These are phyloP conservation scores for Strix uralensis DNA, from an alignment of 2,113 vertebrate genomes.

Conservation along the genomic window DNA sequence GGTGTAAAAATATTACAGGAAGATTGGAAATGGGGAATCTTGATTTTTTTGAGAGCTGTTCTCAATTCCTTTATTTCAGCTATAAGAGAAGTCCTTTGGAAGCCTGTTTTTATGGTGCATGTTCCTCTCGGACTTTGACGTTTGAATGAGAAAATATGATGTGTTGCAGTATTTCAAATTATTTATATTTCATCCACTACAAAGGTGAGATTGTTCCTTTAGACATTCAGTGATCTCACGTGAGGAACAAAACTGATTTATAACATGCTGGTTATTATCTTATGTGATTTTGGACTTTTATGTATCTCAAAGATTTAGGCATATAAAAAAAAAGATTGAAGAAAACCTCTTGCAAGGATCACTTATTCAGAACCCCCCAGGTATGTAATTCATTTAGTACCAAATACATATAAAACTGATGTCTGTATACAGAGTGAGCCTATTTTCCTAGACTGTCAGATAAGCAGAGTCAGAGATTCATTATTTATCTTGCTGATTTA, in stretches of 20 bases:
- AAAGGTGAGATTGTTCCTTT: slow-evolving; percentile 37
- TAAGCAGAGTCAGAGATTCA: background rate
- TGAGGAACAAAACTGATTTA: slow-evolving; percentile 52
- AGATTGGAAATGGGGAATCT: background rate
- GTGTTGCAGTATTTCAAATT: slow-evolving; percentile 18
- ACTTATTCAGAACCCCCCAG: slow-evolving; percentile 46
- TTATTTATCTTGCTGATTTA: slow-evolving; percentile 19
- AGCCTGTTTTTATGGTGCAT: background rate
- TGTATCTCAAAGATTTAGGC: slow-evolving; percentile 33
- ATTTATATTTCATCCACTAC: slow-evolving; percentile 11
- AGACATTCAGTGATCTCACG: background rate
- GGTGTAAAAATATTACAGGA: background rate
- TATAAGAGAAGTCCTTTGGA: background rate
- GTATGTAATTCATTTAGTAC: slow-evolving; percentile 31
- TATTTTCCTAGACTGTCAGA: background rate
- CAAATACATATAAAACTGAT: background rate
- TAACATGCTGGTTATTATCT: slow-evolving; percentile 20
- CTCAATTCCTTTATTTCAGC: background rate
- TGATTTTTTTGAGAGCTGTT: background rate
- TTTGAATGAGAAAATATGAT: background rate
- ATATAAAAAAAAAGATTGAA: background rate
- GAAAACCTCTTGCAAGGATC: slow-evolving; percentile 21
- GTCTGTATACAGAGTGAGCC: background rate
- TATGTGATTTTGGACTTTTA: background rate
- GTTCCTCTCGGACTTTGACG: background rate